Conservation (phyloP, 2,797 vertebrate species). For the Peromyscus attwateri region DNA sequence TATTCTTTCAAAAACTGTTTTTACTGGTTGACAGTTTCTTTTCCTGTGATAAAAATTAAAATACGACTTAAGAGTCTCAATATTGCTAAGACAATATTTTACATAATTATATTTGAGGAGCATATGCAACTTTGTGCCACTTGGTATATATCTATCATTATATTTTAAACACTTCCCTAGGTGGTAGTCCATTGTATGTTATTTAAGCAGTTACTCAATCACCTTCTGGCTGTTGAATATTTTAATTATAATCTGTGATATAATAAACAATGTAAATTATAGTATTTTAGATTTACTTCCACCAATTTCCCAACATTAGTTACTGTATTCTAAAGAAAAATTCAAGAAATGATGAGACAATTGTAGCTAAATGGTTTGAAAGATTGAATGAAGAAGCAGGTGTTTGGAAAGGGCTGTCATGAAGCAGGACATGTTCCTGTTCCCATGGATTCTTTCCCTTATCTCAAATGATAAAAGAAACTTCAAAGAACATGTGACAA, state of each 20-base stretch:
- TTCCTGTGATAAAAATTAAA: not conserved
- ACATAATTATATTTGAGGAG: not conserved
- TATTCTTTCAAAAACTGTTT: not conserved
- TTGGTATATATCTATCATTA: not conserved
- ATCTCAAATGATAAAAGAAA: not conserved
- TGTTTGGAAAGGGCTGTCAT: not conserved
- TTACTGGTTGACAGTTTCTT: not conserved
- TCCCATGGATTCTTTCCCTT: not conserved
- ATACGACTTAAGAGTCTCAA: not conserved
- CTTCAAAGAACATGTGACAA: not conserved
- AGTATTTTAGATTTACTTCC: not conserved
- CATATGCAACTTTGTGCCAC: not conserved
- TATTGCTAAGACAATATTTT: not conserved
- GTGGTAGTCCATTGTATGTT: not conserved
- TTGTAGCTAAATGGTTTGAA: not conserved
- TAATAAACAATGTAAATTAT: not conserved
- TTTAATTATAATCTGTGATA: not conserved
- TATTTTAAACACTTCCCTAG: not conserved
- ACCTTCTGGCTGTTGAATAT: not conserved
- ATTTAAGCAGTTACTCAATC: not conserved
- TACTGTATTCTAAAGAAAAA: not conserved
- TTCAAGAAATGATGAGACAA: not conserved
- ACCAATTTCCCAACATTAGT: not conserved
- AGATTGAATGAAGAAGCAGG: not conserved
- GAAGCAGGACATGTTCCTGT: not conserved